phyloP scores from a whole-genome alignment of 2,888 invertebrate genomes.

The Spialia ferax region DNA sequence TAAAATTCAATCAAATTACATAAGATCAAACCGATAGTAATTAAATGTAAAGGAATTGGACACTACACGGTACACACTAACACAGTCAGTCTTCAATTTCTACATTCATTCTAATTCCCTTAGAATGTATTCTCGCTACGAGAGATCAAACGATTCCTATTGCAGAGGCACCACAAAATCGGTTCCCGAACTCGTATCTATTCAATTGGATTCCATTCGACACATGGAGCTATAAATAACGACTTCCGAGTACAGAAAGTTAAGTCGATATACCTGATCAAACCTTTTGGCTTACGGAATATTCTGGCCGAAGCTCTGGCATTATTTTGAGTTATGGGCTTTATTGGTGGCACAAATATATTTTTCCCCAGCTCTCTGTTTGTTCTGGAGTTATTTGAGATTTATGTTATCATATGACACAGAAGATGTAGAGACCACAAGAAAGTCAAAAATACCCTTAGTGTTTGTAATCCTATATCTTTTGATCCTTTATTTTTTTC shows the following conservation, averaged over 20 bases:
- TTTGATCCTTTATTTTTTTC: too few relatives aligned
- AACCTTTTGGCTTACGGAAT: neutral
- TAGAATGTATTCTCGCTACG: neutral
- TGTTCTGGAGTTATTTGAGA: conserved; percentile 3
- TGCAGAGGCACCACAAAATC: conserved; percentile 10
- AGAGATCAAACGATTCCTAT: conserved; percentile 5
- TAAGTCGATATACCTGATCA: conserved; percentile 13
- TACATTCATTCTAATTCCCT: too few relatives aligned
- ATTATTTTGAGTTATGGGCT: conserved; percentile 5
- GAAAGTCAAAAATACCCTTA: neutral
- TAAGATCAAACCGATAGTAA: too few relatives aligned
- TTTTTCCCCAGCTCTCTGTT: neutral
- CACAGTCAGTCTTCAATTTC: too few relatives aligned
- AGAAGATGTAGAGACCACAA: neutral
- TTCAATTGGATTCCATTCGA: conserved; percentile 9
- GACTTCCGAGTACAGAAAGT: conserved; percentile 9
- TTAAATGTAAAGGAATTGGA: too few relatives aligned
- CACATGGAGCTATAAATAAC: conserved; percentile 14
- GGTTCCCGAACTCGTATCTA: conserved; percentile 1
- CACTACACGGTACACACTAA: too few relatives aligned
- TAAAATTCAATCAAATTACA: too few relatives aligned
- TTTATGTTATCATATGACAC: neutral
- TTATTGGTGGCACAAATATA: neutral
- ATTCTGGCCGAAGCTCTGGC: conserved; percentile 3
- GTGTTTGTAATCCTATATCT: too few relatives aligned